Percentiles rank a stretch among this genome's conserved stretches.
Evolutionary conservation across 2,797 vertebrate genomes (phyloP).

Genomic region (Chromobotia macracanthus): DNA sequence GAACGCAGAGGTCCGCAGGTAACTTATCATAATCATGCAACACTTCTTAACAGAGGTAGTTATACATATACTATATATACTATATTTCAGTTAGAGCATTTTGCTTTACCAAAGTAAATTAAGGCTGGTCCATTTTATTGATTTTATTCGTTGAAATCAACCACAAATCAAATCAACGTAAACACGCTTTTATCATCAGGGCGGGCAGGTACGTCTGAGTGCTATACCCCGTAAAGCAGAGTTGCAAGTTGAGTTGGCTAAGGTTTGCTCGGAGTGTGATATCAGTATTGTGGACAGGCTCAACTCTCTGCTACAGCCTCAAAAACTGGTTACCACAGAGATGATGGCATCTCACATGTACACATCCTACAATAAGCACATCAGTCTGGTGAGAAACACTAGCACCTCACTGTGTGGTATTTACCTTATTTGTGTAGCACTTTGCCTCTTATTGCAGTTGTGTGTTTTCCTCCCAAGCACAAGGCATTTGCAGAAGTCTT

Average conservation of each 20-base stretch:
- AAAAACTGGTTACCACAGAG: conserved; percentile 91
- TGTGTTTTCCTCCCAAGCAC: conserved; percentile 77
- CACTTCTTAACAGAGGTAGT: not conserved
- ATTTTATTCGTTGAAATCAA: not conserved
- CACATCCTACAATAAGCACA: conserved; percentile 93
- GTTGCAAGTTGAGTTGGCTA: conserved; percentile 87
- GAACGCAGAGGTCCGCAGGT: conserved; percentile 95
- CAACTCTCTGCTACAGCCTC: conserved; percentile 94
- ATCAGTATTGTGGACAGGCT: conserved; percentile 98
- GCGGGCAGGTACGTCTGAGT: conserved; percentile 90
- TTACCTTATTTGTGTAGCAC: not conserved
- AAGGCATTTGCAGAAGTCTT: conserved; percentile 98
- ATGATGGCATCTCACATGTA: conserved; percentile 99
- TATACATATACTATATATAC: not conserved
- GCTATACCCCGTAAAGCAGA: conserved; percentile 92
- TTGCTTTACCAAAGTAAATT: not conserved
- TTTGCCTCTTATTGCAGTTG: not conserved
- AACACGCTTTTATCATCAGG: conserved; percentile 69
- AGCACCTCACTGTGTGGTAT: not conserved
- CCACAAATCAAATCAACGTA: not conserved
- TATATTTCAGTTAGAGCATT: too few relatives aligned
- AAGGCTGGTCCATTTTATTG: not conserved
- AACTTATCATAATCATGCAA: conserved; percentile 51
- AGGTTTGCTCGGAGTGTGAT: conserved; percentile 87
- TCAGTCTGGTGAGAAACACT: conserved; percentile 85